Base-by-base conservation (phyloP, 2,113 vertebrate species). In the Aplodontia rufa region DNA sequence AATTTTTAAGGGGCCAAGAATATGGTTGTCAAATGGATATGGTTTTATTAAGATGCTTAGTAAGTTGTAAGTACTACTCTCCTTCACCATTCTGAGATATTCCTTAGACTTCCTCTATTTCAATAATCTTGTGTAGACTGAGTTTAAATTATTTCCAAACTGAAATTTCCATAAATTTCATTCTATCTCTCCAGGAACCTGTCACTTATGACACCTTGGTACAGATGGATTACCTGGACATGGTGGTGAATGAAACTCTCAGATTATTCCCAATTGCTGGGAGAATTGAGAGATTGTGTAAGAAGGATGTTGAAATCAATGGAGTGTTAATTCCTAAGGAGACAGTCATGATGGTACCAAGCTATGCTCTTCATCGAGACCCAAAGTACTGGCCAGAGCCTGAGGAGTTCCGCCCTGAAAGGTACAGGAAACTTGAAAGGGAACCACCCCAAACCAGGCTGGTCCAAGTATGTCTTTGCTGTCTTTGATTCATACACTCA, bases 161-260 rank as follows among this genome's bases (percentile, higher is more conserved):
- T 24, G 72, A 40, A 75, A 8, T 79, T 64, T 80, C 16, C 20
- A 0, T 37, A 81, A 72, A 84, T 71, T 40, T 86, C 6, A 42
- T n/a, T n/a, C n/a, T n/a, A n/a, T n/a, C 55, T 24, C 76, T 40
- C 2, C 40, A 99, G 99, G 95, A 97, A 55, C 28, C 98, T 17
- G 94, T 98, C 49, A 98, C 98, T 0, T 99, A 99, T 40, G 97
- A 96, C 0, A 4, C 94, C 0, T 9, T 99, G 93, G 95, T 91
- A 62, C 98, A 99, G 94, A 98, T 99, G 99, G 99, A 99, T 14
- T 99, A 99, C 88, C 95, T 99, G 0, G 98, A 99, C 28, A 98
- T 98, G 97, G 98, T 98, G 40, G 96, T 99, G 97, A 99, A 98
- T 0, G 99, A 99, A 96, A 97, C 97, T 14, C 97, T 99, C 42